Evolutionary conservation across 2,797 vertebrate genomes (phyloP).

Genomic region (Micromesistius poutassou): DNA sequence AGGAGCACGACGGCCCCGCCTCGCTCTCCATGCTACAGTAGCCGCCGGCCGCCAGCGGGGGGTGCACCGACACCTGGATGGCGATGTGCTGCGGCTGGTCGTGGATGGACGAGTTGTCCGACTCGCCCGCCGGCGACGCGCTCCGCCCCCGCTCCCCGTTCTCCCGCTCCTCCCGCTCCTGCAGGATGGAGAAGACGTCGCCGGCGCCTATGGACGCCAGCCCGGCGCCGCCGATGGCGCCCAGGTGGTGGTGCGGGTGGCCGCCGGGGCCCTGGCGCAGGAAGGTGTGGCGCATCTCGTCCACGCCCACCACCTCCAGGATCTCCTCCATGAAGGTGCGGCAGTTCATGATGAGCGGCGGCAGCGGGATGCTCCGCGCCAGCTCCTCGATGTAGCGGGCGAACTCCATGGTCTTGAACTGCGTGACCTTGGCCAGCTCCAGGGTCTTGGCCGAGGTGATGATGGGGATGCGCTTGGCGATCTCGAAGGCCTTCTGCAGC

Average conservation of each 20-base stretch:
- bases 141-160: slow-evolving; percentile 69
- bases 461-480: slow-evolving; percentile 96
- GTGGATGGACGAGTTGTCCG: slow-evolving; percentile 87
- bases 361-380: slow-evolving; percentile 93
- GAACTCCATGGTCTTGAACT: slow-evolving; percentile 99
- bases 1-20: slow-evolving; percentile 51
- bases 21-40: slow-evolving; percentile 73
- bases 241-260: slow-evolving; percentile 71
- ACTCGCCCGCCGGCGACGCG: slow-evolving; percentile 85
- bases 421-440: slow-evolving; percentile 98
- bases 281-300: slow-evolving; percentile 94
- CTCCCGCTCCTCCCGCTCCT: slow-evolving; percentile 65
- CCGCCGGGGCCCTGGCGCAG: slow-evolving; percentile 82
- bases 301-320: slow-evolving; percentile 93
- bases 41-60: slow-evolving; percentile 64
- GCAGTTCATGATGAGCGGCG: slow-evolving; percentile 98
- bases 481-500: slow-evolving; percentile 97
- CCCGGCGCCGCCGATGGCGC: slow-evolving; percentile 43
- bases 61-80: slow-evolving; percentile 95
- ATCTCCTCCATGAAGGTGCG: slow-evolving; percentile 98
- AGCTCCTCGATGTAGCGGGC: slow-evolving; percentile 97
- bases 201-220: slow-evolving; percentile 53
- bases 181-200: slow-evolving; percentile 86
- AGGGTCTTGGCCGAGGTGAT: slow-evolving; percentile 97
- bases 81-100: slow-evolving; percentile 93